phyloP scores from a whole-genome alignment of 1,140 invertebrate genomes.

The Piezodorus guildinii region DNA sequence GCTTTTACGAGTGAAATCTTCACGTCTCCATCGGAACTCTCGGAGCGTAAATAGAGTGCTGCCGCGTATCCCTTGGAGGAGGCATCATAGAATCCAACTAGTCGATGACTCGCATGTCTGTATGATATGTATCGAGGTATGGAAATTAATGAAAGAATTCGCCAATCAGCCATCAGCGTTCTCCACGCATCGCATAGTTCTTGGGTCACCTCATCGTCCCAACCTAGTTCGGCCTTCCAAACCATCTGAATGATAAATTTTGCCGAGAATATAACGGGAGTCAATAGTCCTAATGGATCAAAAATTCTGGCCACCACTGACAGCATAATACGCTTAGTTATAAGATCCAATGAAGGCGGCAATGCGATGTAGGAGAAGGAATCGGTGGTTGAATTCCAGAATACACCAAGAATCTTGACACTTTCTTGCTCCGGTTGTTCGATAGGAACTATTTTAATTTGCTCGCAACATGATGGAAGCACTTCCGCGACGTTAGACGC shows the following conservation, averaged over 20 bases:
- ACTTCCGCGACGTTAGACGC: constrained; percentile 1
- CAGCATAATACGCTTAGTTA: constrained; percentile 31
- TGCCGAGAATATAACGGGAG: constrained; percentile 30
- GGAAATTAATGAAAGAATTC: not conserved
- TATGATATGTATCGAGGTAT: constrained; percentile 7
- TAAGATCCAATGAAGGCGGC: not conserved
- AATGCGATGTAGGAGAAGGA: constrained; percentile 4
- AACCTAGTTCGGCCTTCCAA: constrained; percentile 28
- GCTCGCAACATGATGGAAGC: not conserved
- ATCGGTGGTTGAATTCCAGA: constrained; percentile 24
- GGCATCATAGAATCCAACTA: constrained; percentile 32
- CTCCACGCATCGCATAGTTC: constrained; percentile 20
- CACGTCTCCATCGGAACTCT: not conserved
- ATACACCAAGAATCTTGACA: constrained; percentile 22
- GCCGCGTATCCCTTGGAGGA: constrained; percentile 29
- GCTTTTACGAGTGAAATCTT: constrained; percentile 28
- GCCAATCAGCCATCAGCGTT: constrained; percentile 23
- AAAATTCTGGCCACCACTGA: constrained; percentile 33
- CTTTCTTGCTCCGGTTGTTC: not conserved
- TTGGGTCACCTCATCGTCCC: constrained; percentile 25
- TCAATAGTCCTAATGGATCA: constrained; percentile 35
- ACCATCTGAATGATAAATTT: constrained; percentile 28
- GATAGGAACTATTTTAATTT: not conserved
- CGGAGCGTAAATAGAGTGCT: constrained; percentile 26
- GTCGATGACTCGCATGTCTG: constrained; percentile 18